A percentile compares a stretch with the other conserved stretches of the same genome.
These are phyloP conservation scores for Callyntrura guangdongensis DNA, from an alignment of 2,888 invertebrate species.

Conservation along the genomic window DNA sequence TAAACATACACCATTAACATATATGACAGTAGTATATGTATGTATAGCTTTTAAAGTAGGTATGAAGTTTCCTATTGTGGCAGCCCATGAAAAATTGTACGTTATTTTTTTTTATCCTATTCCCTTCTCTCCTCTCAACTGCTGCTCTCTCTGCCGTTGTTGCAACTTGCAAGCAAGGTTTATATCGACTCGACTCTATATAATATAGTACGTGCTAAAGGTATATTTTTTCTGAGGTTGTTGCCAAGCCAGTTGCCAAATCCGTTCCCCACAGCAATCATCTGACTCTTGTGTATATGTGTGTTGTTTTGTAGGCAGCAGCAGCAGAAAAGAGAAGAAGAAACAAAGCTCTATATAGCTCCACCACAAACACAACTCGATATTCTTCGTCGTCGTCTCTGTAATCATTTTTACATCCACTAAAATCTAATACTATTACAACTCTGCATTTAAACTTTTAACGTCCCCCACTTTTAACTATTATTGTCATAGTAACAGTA, in stretches of 20 bases:
- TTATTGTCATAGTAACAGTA: not conserved
- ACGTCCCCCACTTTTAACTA: not conserved
- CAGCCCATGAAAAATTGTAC: too few relatives aligned
- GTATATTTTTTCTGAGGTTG: slow-evolving; percentile 42
- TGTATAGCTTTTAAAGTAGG: too few relatives aligned
- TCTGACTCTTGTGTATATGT: slow-evolving; percentile 50
- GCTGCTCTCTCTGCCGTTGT: too few relatives aligned
- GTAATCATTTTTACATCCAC: not conserved
- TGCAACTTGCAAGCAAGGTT: too few relatives aligned
- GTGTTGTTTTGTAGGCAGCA: too few relatives aligned
- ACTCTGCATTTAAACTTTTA: not conserved
- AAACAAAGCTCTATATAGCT: slow-evolving; percentile 45
- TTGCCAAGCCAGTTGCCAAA: slow-evolving; percentile 67
- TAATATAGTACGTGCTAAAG: not conserved
- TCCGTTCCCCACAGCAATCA: slow-evolving; percentile 49
- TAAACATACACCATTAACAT: too few relatives aligned
- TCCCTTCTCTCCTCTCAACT: not conserved
- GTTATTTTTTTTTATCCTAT: not conserved
- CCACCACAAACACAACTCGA: not conserved
- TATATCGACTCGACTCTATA: not conserved
- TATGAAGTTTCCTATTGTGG: too few relatives aligned
- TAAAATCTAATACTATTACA: not conserved
- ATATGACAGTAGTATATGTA: too few relatives aligned
- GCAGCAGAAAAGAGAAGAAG: not conserved
- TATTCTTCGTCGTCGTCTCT: not conserved